A percentile compares a stretch with the other conserved stretches of the same genome.
Conservation (phyloP, 2,888 invertebrate genomes). For the Catotricha subobsoleta region DNA sequence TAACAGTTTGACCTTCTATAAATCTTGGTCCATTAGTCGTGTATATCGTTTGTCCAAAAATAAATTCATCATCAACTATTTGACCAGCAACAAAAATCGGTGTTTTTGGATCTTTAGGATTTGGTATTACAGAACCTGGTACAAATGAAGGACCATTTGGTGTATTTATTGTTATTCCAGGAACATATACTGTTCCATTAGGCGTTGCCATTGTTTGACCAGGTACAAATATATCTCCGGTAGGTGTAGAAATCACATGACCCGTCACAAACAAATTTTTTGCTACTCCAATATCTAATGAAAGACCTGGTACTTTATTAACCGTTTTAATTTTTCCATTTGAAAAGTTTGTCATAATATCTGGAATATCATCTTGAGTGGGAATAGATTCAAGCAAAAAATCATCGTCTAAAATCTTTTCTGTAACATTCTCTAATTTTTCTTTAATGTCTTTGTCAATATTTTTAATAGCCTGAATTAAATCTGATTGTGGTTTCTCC, state of each 20-base stretch:
- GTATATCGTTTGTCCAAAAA: constrained; percentile 45
- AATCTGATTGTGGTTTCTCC: too few relatives aligned
- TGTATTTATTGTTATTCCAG: constrained; percentile 52
- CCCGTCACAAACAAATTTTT: constrained; percentile 47
- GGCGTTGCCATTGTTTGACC: constrained; percentile 57
- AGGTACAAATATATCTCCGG: constrained; percentile 52
- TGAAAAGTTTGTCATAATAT: constrained; percentile 41
- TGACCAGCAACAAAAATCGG: constrained; percentile 54
- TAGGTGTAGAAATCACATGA: constrained; percentile 50
- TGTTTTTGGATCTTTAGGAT: constrained; percentile 32
- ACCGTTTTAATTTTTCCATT: constrained; percentile 35
- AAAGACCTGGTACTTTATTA: constrained; percentile 44
- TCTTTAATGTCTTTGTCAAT: constrained; percentile 24
- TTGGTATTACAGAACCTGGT: constrained; percentile 35
- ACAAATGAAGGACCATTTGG: constrained; percentile 48
- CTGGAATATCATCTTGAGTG: constrained; percentile 41
- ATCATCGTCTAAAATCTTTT: constrained; percentile 33
- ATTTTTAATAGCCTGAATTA: too few relatives aligned
- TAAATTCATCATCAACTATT: constrained; percentile 41
- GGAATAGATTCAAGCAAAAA: constrained; percentile 31
- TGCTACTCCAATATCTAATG: constrained; percentile 45
- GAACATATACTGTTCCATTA: constrained; percentile 47
- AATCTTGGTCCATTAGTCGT: constrained; percentile 38
- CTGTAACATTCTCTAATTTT: constrained; percentile 40
- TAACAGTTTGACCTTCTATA: constrained; percentile 41